phyloP scores from a whole-genome alignment of 2,113 vertebrate species.

The Eurystomus gularis region DNA sequence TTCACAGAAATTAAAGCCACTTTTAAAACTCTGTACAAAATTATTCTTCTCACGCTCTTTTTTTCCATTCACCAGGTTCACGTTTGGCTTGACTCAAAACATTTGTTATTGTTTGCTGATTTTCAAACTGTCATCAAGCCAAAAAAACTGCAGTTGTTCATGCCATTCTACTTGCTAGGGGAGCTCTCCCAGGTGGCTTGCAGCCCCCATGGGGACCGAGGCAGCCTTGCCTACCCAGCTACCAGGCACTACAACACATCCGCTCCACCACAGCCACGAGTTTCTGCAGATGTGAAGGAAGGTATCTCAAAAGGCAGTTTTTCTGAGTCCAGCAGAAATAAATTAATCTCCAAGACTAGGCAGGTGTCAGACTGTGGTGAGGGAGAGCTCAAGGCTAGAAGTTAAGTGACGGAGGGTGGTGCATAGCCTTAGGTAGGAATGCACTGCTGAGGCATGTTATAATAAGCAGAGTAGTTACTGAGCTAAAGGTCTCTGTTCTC shows the following conservation, averaged over 20 bases:
- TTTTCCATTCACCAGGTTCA: not conserved
- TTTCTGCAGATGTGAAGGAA: not conserved
- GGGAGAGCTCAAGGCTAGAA: conserved; percentile 2
- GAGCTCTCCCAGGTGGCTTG: not conserved
- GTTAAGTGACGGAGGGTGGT: not conserved
- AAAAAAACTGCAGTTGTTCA: not conserved
- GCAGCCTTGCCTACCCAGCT: not conserved
- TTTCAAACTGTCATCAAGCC: not conserved
- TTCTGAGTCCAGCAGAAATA: conserved; percentile 38
- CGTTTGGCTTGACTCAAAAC: not conserved
- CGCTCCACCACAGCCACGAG: not conserved
- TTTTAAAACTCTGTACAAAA: not conserved
- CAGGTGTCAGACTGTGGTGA: conserved; percentile 18
- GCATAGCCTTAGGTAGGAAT: not conserved
- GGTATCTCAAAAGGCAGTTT: not conserved
- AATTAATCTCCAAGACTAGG: conserved; percentile 13
- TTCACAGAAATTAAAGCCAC: not conserved
- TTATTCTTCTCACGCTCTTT: not conserved
- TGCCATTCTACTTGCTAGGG: not conserved
- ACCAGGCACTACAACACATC: not conserved
- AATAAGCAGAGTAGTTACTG: conserved; percentile 39
- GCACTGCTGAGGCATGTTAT: not conserved
- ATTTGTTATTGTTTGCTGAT: not conserved
- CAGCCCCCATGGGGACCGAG: not conserved
- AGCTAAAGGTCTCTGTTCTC: conserved; percentile 47